Evolutionary conservation across 1,140 invertebrate genomes (phyloP).

Genomic region (Gryon sp.): DNA sequence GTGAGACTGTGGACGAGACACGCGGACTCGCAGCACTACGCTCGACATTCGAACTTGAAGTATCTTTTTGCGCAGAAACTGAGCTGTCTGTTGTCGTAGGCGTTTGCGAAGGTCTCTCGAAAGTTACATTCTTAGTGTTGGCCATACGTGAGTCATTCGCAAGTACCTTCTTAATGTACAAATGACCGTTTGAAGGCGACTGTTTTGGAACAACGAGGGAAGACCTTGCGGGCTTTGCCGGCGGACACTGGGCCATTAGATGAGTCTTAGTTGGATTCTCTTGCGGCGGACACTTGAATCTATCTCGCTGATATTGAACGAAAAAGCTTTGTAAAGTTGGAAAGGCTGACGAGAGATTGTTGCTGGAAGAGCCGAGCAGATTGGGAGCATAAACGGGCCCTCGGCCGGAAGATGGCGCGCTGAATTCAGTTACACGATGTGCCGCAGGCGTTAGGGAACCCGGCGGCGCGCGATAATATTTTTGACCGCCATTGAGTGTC

Average conservation of each 20-base stretch:
- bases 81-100: conserved; percentile 7
- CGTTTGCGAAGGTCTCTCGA: conserved; percentile 23
- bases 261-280: conserved; percentile 65
- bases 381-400: conserved; percentile 70
- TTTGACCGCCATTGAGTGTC: conserved; percentile 68
- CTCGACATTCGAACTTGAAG: conserved; percentile 53
- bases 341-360: conserved; percentile 58
- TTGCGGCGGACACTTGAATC: not conserved
- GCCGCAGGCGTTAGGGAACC: conserved; percentile 72
- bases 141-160: conserved; percentile 3
- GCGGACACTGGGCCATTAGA: conserved; percentile 71
- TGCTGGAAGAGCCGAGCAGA: conserved; percentile 41
- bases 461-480: conserved; percentile 71
- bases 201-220: conserved; percentile 72
- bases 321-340: conserved; percentile 69
- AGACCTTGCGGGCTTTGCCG: conserved; percentile 68
- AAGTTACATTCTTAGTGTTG: conserved; percentile 22
- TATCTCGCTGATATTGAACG: conserved; percentile 54
- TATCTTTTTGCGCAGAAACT: conserved; percentile 1
- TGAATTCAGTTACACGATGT: conserved; percentile 66
- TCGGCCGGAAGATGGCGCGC: conserved; percentile 43
- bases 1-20: conserved; percentile 73
- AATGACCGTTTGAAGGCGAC: conserved; percentile 7
- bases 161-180: conserved; percentile 28
- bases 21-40: conserved; percentile 67